Conservation (phyloP, 1,140 invertebrate genomes). For the Manduca sexta region DNA sequence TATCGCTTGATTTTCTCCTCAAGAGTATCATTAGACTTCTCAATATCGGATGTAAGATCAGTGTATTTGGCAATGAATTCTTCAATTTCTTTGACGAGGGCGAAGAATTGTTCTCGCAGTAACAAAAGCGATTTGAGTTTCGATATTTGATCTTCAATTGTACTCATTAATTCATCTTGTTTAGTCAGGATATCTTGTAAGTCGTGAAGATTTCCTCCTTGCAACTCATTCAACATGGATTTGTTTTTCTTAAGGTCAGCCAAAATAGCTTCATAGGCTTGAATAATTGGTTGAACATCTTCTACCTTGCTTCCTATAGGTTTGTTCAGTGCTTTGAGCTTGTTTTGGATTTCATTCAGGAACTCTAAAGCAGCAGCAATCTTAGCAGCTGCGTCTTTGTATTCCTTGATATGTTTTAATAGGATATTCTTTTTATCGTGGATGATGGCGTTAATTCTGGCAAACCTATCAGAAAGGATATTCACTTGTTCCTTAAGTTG, state of each 20-base stretch:
- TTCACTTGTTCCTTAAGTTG: conserved; percentile 85
- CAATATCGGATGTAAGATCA: conserved; percentile 88
- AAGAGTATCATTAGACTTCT: conserved; percentile 84
- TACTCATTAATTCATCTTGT: conserved; percentile 87
- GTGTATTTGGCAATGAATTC: conserved; percentile 91
- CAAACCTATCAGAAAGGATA: conserved; percentile 84
- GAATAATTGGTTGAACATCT: conserved; percentile 86
- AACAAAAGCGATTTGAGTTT: conserved; percentile 84
- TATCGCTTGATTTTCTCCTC: conserved; percentile 93
- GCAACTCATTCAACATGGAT: conserved; percentile 83
- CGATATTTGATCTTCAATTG: conserved; percentile 88
- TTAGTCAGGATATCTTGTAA: conserved; percentile 85
- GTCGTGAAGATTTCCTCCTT: conserved; percentile 82
- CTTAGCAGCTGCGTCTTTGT: conserved; percentile 83
- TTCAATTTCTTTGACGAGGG: conserved; percentile 89
- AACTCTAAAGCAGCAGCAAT: conserved; percentile 87
- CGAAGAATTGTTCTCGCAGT: conserved; percentile 89
- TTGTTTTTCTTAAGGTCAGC: conserved; percentile 87
- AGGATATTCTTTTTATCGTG: conserved; percentile 82
- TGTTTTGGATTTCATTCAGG: conserved; percentile 85
- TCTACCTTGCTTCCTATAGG: conserved; percentile 89
- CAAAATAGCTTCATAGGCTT: conserved; percentile 85
- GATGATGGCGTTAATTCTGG: conserved; percentile 81
- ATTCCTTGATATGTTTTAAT: conserved; percentile 83
- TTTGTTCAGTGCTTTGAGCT: conserved; percentile 87